These are phyloP conservation scores for Schizopygopsis malacanthus DNA, from an alignment of 2,797 vertebrate genomes.

Conservation along the genomic window DNA sequence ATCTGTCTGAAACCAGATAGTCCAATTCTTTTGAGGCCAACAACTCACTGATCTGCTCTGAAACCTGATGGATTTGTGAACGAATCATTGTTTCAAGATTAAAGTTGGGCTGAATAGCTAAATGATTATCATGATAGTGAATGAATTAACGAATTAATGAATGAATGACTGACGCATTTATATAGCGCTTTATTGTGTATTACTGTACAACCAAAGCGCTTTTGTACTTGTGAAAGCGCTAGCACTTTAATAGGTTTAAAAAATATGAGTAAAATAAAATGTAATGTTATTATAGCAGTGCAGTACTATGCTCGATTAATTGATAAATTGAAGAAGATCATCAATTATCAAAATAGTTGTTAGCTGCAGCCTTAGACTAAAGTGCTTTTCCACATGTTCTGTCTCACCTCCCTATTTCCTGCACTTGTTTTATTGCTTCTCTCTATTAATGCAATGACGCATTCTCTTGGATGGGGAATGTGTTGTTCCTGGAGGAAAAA, in stretches of 20 bases:
- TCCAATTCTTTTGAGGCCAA: background rate
- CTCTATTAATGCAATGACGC: slow-evolving; percentile 57
- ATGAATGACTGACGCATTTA: too few species aligned
- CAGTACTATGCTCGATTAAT: background rate
- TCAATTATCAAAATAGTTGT: background rate
- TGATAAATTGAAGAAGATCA: background rate
- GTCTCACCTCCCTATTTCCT: slow-evolving; percentile 55
- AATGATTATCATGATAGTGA: background rate
- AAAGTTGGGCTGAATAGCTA: background rate
- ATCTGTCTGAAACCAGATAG: background rate
- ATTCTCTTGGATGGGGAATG: slow-evolving; percentile 55
- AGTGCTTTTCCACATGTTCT: slow-evolving; percentile 56
- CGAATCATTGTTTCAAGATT: background rate
- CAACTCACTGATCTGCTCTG: background rate
- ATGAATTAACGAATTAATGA: too few species aligned
- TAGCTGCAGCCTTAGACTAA: slow-evolving; percentile 2
- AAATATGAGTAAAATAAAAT: background rate
- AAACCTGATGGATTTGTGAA: background rate
- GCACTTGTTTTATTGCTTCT: slow-evolving; percentile 60
- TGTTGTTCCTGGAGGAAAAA: slow-evolving; percentile 61
- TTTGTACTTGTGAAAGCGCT: too few species aligned
- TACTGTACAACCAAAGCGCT: too few species aligned
- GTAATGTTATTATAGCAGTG: background rate
- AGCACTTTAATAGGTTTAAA: background rate
- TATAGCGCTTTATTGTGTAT: too few species aligned